Conservation (phyloP, 2,113 vertebrate species). For the Lycocorax pyrrhopterus region DNA sequence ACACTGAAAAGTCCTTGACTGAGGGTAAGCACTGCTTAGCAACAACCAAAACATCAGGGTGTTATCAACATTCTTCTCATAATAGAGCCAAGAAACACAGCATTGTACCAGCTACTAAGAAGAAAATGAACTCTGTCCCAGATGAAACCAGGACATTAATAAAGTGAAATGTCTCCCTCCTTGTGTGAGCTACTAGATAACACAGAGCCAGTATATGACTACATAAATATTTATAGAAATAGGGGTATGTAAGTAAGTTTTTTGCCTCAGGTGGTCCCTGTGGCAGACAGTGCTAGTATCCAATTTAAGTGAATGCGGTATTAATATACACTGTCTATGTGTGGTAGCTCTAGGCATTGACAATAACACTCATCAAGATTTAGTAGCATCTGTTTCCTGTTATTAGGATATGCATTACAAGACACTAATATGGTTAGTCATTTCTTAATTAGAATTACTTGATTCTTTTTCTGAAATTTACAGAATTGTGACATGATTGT, state of each 20-base stretch:
- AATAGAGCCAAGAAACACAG: not conserved
- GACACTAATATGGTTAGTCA: conserved; percentile 2
- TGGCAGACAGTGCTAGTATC: not conserved
- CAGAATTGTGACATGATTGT: not conserved
- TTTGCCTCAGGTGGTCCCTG: not conserved
- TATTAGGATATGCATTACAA: not conserved
- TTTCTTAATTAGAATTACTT: conserved; percentile 20
- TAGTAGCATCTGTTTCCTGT: conserved; percentile 10
- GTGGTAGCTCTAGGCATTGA: conserved; percentile 6
- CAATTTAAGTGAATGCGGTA: not conserved
- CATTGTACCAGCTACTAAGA: not conserved
- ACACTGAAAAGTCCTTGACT: not conserved
- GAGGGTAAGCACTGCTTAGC: not conserved
- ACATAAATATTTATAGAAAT: conserved; percentile 26
- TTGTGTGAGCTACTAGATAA: not conserved
- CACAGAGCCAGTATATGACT: not conserved
- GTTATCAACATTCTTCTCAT: not conserved
- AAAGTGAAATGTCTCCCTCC: not conserved
- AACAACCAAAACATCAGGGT: not conserved
- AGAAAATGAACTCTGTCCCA: not conserved
- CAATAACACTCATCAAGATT: not conserved
- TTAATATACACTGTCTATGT: not conserved
- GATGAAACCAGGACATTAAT: not conserved
- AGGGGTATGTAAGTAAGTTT: not conserved
- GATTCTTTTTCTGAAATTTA: not conserved